phyloP scores from a whole-genome alignment of 2,888 invertebrate species.

The Leptinotarsa tumamoca region DNA sequence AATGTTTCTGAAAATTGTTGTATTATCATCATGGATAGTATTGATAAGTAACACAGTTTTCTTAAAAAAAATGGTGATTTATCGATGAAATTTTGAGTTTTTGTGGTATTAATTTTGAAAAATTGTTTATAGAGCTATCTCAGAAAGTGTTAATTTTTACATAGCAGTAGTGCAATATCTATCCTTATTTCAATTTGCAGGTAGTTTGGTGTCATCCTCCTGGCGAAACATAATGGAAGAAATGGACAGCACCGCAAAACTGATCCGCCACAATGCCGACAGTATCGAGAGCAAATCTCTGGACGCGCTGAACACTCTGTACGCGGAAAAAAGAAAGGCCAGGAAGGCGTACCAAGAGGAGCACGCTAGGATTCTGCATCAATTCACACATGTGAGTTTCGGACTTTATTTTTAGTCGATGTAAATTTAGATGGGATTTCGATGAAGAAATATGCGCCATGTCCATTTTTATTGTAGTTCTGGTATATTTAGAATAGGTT shows the following conservation, averaged over 20 bases:
- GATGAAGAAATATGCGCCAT: constrained; percentile 29
- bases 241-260: constrained; percentile 85
- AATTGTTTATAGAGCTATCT: no score
- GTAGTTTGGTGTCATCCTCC: constrained; percentile 76
- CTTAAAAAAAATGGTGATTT: no score
- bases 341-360: constrained; percentile 92
- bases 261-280: constrained; percentile 88
- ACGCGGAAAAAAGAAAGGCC: constrained; percentile 88
- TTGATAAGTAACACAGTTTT: no score
- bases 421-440: constrained; percentile 35
- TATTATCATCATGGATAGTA: no score
- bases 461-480: constrained; percentile 24
- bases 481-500: constrained; percentile 12
- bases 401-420: constrained; percentile 31
- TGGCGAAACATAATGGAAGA: constrained; percentile 93
- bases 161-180: not conserved
- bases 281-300: constrained; percentile 84
- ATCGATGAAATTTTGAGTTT: no score
- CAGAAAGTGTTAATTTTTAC: not conserved
- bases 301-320: constrained; percentile 83
- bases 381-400: constrained; percentile 80
- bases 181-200: constrained; percentile 53
- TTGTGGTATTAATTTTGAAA: no score
- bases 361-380: constrained; percentile 83
- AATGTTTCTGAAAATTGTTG: no score